Evolutionary conservation across 2,888 invertebrate genomes (phyloP).

Genomic region (Allygus modestus): DNA sequence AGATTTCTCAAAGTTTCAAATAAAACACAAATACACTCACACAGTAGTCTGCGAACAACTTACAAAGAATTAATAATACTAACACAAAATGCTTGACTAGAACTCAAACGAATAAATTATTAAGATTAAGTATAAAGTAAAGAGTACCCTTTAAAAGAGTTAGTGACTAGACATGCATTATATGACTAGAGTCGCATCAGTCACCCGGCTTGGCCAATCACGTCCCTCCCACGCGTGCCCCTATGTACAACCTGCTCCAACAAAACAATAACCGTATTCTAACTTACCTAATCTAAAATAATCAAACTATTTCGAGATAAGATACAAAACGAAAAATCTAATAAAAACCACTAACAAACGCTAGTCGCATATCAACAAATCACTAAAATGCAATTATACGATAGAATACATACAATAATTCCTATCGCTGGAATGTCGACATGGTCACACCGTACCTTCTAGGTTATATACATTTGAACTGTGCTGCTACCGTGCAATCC

Average conservation of each 20-base stretch:
- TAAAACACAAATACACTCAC: not conserved
- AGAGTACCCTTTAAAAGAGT: constrained; percentile 55
- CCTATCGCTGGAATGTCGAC: constrained; percentile 51
- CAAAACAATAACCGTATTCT: constrained; percentile 48
- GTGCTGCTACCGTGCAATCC: constrained; percentile 28
- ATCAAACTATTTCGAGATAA: constrained; percentile 45
- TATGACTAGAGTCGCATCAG: constrained; percentile 53
- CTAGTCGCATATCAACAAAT: constrained; percentile 48
- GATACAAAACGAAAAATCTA: constrained; percentile 54
- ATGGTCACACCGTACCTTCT: constrained; percentile 33
- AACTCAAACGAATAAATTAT: constrained; percentile 31
- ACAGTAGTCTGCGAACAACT: constrained; percentile 20
- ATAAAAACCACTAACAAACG: constrained; percentile 52
- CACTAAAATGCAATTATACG: constrained; percentile 45
- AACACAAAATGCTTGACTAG: constrained; percentile 50
- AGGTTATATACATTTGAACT: constrained; percentile 55
- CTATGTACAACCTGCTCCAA: constrained; percentile 36
- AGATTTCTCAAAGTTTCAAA: too few relatives aligned
- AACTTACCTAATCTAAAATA: constrained; percentile 53
- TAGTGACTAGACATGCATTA: constrained; percentile 55
- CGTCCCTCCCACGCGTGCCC: not conserved
- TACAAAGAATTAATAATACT: constrained; percentile 27
- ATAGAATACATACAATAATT: constrained; percentile 56
- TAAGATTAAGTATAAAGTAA: constrained; percentile 30
- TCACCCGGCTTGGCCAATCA: constrained; percentile 35